phyloP scores from a whole-genome alignment of 2,113 vertebrate genomes.

The Pseudolaguvia tuberculata region DNA sequence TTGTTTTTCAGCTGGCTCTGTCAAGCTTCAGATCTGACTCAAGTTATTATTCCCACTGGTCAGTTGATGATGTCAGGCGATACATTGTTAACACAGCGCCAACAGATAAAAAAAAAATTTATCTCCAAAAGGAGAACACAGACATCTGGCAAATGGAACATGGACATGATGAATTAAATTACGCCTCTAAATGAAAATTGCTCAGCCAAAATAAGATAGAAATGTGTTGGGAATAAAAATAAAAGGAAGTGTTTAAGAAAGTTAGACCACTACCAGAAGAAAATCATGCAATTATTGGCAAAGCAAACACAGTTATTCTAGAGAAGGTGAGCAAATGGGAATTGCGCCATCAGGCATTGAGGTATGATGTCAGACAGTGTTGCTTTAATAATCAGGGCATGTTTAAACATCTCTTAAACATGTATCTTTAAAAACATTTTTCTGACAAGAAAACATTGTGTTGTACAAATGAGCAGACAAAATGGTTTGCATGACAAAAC shows the following conservation, averaged over 20 bases:
- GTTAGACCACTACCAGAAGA: constrained; percentile 27
- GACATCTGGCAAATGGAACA: not conserved
- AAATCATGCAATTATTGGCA: constrained; percentile 38
- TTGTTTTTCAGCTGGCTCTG: constrained; percentile 18
- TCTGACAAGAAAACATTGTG: constrained; percentile 65
- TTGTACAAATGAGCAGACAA: constrained; percentile 62
- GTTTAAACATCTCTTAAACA: constrained; percentile 60
- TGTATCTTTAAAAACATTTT: constrained; percentile 66
- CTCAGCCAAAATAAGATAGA: not conserved
- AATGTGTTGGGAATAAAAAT: constrained; percentile 29
- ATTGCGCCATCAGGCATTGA: constrained; percentile 52
- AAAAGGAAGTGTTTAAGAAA: constrained; percentile 18
- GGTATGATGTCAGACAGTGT: not conserved
- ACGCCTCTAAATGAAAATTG: not conserved
- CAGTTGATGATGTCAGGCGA: constrained; percentile 44
- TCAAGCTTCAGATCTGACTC: constrained; percentile 14
- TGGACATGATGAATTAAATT: not conserved
- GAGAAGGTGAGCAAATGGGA: constrained; percentile 52
- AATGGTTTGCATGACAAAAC: constrained; percentile 50
- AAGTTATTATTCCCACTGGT: constrained; percentile 38
- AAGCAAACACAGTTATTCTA: constrained; percentile 32
- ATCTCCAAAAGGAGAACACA: constrained; percentile 10
- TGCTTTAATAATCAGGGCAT: constrained; percentile 62
- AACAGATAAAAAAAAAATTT: constrained; percentile 36
- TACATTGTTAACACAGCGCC: constrained; percentile 35